These are phyloP conservation scores for Danio choprae DNA, from an alignment of 2,797 vertebrate genomes.

Conservation along the genomic window DNA sequence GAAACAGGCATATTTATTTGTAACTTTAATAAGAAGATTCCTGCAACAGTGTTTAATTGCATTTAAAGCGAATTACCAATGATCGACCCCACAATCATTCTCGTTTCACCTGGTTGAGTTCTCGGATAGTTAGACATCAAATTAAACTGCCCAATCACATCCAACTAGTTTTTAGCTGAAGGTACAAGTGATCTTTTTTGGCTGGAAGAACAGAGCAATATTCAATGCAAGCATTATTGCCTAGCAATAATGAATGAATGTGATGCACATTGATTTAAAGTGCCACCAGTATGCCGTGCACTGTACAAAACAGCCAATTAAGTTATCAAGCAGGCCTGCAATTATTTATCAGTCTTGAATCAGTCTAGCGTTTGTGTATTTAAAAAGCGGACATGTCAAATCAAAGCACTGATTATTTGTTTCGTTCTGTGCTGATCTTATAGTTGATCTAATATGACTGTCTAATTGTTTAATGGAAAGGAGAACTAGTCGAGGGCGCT, in stretches of 20 bases:
- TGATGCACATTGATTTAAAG: slow-evolving; percentile 53
- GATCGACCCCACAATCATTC: background rate
- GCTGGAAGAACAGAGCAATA: background rate
- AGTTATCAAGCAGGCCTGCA: slow-evolving; percentile 45
- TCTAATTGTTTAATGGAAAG: slow-evolving; percentile 58
- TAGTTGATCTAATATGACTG: slow-evolving; percentile 48
- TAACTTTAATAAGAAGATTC: background rate
- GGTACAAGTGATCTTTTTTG: slow-evolving; percentile 16
- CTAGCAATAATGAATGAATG: slow-evolving; percentile 54
- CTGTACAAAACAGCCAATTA: slow-evolving; percentile 57
- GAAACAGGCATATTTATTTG: slow-evolving; percentile 27
- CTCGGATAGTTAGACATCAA: slow-evolving; percentile 24
- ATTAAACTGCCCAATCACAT: slow-evolving; percentile 34
- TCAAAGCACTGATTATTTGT: slow-evolving; percentile 41
- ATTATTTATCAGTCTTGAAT: slow-evolving; percentile 58
- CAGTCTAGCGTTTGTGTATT: slow-evolving; percentile 49
- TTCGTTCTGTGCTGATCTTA: slow-evolving; percentile 51
- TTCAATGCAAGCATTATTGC: slow-evolving; percentile 32
- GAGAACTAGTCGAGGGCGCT: slow-evolving; percentile 42
- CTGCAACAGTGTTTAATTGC: slow-evolving; percentile 27
- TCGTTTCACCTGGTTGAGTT: slow-evolving; percentile 28
- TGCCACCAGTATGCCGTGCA: slow-evolving; percentile 48
- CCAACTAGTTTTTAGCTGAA: background rate
- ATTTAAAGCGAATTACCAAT: slow-evolving; percentile 24
- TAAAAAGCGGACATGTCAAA: slow-evolving; percentile 50